These are phyloP conservation scores for Xestia xanthographa DNA, from an alignment of 2,888 invertebrate genomes.

Conservation along the genomic window DNA sequence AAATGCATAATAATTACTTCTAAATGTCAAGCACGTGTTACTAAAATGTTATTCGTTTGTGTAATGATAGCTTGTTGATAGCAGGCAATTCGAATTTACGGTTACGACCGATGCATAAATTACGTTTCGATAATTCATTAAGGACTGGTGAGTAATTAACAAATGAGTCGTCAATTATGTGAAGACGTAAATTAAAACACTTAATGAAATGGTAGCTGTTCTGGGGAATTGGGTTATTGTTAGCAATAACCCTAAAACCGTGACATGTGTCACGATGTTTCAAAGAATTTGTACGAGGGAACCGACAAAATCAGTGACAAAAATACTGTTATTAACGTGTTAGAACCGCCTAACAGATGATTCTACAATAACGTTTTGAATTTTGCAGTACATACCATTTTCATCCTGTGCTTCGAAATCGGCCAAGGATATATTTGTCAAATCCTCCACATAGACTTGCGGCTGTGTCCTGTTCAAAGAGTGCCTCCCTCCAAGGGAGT, in stretches of 20 bases:
- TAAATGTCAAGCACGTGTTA: slow-evolving; percentile 49
- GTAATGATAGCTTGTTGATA: slow-evolving; percentile 11
- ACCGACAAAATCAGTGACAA: background rate
- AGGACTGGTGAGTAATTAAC: slow-evolving; percentile 27
- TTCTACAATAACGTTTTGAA: background rate
- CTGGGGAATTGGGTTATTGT: background rate
- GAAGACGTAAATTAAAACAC: slow-evolving; percentile 1
- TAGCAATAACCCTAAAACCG: background rate
- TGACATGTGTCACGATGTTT: slow-evolving; percentile 7
- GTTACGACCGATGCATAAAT: slow-evolving; percentile 31
- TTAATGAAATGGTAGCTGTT: background rate
- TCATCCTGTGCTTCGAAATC: slow-evolving; percentile 88
- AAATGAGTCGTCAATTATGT: slow-evolving; percentile 29
- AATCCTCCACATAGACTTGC: slow-evolving; percentile 87
- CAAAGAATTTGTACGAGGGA: slow-evolving; percentile 12
- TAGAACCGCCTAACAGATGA: no score
- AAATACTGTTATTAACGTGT: background rate
- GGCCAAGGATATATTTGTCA: slow-evolving; percentile 84
- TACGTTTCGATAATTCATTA: slow-evolving; percentile 40
- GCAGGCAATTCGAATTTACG: slow-evolving; percentile 12
- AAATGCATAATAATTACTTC: slow-evolving; percentile 32
- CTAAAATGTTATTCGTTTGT: slow-evolving; percentile 29
- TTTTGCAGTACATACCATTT: slow-evolving; percentile 80
- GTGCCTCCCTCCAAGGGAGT: slow-evolving; percentile 86
- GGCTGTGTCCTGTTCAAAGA: slow-evolving; percentile 83